Conservation (phyloP, 37 sponge, comb jelly and placozoan species). For the Agelas oroides region DNA sequence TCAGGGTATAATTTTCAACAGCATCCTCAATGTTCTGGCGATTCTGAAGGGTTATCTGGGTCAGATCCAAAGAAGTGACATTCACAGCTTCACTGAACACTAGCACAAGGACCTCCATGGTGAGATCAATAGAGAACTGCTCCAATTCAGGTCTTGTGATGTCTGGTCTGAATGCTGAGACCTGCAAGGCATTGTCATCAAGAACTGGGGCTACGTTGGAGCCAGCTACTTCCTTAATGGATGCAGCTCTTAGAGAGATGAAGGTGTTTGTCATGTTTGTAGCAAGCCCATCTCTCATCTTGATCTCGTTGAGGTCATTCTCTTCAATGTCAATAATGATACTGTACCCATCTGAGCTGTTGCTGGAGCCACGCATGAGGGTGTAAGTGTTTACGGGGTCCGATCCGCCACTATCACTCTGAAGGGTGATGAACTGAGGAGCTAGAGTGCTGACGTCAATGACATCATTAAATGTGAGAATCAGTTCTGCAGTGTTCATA, state of each 20-base stretch:
- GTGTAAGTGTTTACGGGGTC: slow-evolving; percentile 47
- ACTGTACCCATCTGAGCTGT: slow-evolving; percentile 69
- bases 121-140: slow-evolving; percentile 71
- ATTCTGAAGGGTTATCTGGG: slow-evolving; percentile 77
- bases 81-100: slow-evolving; percentile 89
- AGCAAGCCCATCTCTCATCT: slow-evolving; percentile 79
- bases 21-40: slow-evolving; percentile 10
- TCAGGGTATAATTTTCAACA: slow-evolving; percentile 70
- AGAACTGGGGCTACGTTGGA: slow-evolving; percentile 68
- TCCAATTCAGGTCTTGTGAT: slow-evolving; percentile 72
- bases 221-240: slow-evolving; percentile 73
- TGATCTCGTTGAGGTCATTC: slow-evolving; percentile 79
- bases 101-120: slow-evolving; percentile 58
- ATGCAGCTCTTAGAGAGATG: slow-evolving; percentile 69
- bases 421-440: slow-evolving; percentile 77
- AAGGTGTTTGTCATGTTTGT: slow-evolving; percentile 75
- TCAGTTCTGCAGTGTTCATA: slow-evolving; percentile 79
- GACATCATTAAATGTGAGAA: slow-evolving; percentile 84
- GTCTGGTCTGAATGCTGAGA: slow-evolving; percentile 68
- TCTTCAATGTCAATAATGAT: slow-evolving; percentile 63
- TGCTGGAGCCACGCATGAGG: slow-evolving; percentile 57
- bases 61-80: slow-evolving; percentile 74
- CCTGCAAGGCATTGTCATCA: slow-evolving; percentile 58
- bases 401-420: slow-evolving; percentile 45
- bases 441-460: slow-evolving; percentile 61